phyloP scores from a whole-genome alignment of 2,113 vertebrate genomes.

The Ageneiosus marmoratus region DNA sequence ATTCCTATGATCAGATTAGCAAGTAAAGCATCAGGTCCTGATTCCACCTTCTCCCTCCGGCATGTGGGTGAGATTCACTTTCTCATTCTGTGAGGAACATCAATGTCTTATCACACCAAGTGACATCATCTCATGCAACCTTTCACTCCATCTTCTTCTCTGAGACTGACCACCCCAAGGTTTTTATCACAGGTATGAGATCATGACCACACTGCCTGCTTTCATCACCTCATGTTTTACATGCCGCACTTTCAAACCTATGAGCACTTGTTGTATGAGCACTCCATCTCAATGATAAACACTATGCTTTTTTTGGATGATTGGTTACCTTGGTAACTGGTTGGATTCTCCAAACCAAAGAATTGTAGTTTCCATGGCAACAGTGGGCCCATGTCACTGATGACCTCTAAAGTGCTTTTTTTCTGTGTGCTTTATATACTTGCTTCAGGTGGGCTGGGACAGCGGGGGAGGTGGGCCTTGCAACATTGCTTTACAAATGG shows the following conservation, averaged over 20 bases:
- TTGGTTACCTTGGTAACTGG: conserved; percentile 42
- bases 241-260: not conserved
- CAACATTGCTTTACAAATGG: conserved; percentile 78
- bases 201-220: not conserved
- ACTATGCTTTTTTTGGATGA: not conserved
- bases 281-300: not conserved
- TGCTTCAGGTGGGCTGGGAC: conserved; percentile 85
- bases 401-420: conserved; percentile 31
- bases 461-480: conserved; percentile 91
- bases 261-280: not conserved
- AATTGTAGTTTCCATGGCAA: conserved; percentile 45
- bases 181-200: conserved; percentile 88
- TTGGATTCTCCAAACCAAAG: conserved; percentile 36
- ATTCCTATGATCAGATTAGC: conserved; percentile 75
- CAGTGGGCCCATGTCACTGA: conserved; percentile 12
- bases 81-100: conserved; percentile 65
- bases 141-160: conserved; percentile 85
- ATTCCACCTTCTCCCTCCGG: conserved; percentile 46
- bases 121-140: conserved; percentile 74
- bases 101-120: conserved; percentile 78
- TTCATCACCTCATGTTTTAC: not conserved
- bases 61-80: conserved; percentile 70
- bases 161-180: conserved; percentile 80
- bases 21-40: conserved; percentile 67
- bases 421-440: conserved; percentile 18